phyloP scores from a whole-genome alignment of 2,113 vertebrate species.

The Hypomesus transpacificus region DNA sequence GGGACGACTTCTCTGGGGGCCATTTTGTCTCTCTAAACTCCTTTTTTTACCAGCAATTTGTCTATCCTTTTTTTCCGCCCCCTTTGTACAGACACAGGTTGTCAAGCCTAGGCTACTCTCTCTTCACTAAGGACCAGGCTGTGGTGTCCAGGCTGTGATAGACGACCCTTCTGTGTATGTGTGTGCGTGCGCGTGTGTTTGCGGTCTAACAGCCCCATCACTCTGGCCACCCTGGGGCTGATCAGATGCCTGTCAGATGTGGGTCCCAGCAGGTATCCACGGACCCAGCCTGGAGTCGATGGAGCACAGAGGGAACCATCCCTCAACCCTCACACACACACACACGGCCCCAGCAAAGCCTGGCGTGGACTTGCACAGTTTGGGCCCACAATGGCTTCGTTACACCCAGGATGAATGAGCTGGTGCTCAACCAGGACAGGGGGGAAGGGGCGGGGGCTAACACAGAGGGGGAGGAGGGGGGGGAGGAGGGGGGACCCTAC shows the following conservation, averaged over 20 bases:
- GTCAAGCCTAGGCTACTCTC: constrained; percentile 19
- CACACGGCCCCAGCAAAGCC: background rate
- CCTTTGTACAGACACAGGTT: constrained; percentile 23
- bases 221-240: constrained; percentile 37
- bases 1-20: no score
- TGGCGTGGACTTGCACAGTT: constrained; percentile 8
- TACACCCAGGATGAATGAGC: constrained; percentile 60
- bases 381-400: constrained; percentile 57
- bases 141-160: constrained; percentile 31
- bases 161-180: constrained; percentile 7
- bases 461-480: constrained; percentile 6
- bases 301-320: constrained; percentile 52
- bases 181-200: constrained; percentile 29
- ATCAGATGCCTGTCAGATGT: constrained; percentile 57
- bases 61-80: constrained; percentile 17
- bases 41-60: no score
- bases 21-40: no score
- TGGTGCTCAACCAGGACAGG: constrained; percentile 53
- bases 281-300: constrained; percentile 42
- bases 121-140: constrained; percentile 42
- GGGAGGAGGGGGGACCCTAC: constrained; percentile 30
- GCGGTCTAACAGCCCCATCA: constrained; percentile 36
- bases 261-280: constrained; percentile 55
- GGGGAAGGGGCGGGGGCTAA: constrained; percentile 25
- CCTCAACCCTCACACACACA: constrained; percentile 22